Conservation (phyloP, 2,113 vertebrate genomes). For the Hemibates koningsi region DNA sequence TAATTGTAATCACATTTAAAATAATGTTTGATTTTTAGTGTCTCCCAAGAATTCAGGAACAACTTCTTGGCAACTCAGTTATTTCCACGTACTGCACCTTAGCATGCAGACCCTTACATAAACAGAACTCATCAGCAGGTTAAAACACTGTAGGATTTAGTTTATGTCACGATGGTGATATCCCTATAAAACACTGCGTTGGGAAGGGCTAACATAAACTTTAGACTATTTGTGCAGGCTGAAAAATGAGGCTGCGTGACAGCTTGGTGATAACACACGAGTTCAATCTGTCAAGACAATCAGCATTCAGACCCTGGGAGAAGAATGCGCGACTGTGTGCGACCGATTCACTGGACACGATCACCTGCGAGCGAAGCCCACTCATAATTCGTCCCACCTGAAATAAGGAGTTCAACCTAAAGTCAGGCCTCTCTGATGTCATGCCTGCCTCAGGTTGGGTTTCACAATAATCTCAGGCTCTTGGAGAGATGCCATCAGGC, state of each 20-base stretch:
- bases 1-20: neutral
- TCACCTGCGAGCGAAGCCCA: constrained; percentile 57
- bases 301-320: constrained; percentile 47
- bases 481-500: constrained; percentile 51
- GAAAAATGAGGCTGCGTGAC: constrained; percentile 59
- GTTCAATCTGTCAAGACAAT: constrained; percentile 69
- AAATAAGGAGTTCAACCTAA: constrained; percentile 59
- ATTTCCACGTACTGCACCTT: neutral
- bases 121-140: constrained; percentile 24
- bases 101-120: neutral
- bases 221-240: constrained; percentile 9
- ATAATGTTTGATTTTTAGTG: neutral
- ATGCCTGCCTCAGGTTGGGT: constrained; percentile 58
- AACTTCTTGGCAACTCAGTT: neutral
- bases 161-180: constrained; percentile 28
- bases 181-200: constrained; percentile 42
- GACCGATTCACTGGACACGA: constrained; percentile 65
- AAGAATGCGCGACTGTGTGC: constrained; percentile 53
- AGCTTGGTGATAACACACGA: constrained; percentile 57
- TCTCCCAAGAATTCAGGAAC: neutral
- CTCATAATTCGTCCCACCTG: constrained; percentile 72
- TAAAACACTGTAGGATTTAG: constrained; percentile 11
- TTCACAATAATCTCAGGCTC: constrained; percentile 67
- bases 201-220: constrained; percentile 57
- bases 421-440: constrained; percentile 73